Evolutionary conservation across 1,140 invertebrate species (phyloP).

Genomic region (Drosophila sucinea): DNA sequence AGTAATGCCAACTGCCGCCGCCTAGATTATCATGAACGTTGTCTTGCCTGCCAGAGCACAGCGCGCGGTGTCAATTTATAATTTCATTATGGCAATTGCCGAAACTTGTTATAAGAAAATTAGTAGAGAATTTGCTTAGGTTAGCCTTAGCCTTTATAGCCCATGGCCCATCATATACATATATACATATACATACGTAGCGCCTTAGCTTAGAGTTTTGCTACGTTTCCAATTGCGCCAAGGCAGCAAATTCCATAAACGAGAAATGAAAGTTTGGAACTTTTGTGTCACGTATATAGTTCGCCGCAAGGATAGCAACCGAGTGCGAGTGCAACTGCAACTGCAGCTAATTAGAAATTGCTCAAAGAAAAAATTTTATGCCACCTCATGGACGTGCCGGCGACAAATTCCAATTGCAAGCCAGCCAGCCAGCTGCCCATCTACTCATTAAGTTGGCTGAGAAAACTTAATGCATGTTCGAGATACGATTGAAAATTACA

Average conservation of each 20-base stretch:
- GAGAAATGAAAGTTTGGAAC: slow-evolving; percentile 28
- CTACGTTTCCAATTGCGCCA: slow-evolving; percentile 1
- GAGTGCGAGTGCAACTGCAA: slow-evolving; percentile 12
- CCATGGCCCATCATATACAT: too few relatives aligned
- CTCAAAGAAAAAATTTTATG: slow-evolving; percentile 58
- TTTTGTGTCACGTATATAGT: slow-evolving; percentile 41
- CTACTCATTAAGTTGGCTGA: slow-evolving; percentile 39
- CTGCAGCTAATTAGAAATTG: slow-evolving; percentile 58
- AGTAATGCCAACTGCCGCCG: slow-evolving; percentile 4
- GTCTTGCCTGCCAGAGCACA: not conserved
- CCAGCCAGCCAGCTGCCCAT: not conserved
- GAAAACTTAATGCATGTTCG: not conserved
- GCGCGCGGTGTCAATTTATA: slow-evolving; percentile 6
- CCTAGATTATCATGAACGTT: not conserved
- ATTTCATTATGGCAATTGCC: slow-evolving; percentile 29
- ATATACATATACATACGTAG: too few relatives aligned
- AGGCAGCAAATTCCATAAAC: slow-evolving; percentile 5
- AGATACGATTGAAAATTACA: slow-evolving; percentile 8
- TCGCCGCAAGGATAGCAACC: slow-evolving; percentile 44
- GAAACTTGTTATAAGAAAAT: slow-evolving; percentile 37
- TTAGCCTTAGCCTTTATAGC: not conserved
- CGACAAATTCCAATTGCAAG: slow-evolving; percentile 13
- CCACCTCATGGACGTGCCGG: slow-evolving; percentile 46
- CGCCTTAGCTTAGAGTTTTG: not conserved
- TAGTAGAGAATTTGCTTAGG: slow-evolving; percentile 17